Evolutionary conservation across 2,797 vertebrate genomes (phyloP).

Genomic region (Microctenopoma stevenorrisi): DNA sequence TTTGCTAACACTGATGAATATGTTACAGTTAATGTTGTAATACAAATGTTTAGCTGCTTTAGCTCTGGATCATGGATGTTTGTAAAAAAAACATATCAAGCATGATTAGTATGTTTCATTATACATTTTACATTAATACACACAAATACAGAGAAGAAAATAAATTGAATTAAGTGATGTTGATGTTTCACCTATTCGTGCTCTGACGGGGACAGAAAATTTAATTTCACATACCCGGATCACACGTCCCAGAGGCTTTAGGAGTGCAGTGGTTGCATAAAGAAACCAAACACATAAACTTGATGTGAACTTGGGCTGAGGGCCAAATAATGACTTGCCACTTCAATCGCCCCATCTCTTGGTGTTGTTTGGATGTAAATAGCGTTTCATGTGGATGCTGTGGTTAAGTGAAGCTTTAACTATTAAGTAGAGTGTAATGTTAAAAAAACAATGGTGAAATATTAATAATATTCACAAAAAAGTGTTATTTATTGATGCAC

Average conservation of each 20-base stretch:
- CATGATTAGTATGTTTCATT: no score
- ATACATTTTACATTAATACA: not conserved
- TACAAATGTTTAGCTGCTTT: no score
- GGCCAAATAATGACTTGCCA: slow-evolving; percentile 39
- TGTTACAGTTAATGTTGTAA: no score
- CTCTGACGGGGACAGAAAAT: slow-evolving; percentile 13
- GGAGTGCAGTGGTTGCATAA: slow-evolving; percentile 37
- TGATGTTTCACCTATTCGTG: not conserved
- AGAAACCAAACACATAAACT: slow-evolving; percentile 29
- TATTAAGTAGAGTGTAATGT: slow-evolving; percentile 66
- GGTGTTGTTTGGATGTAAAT: slow-evolving; percentile 50
- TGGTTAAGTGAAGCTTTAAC: slow-evolving; percentile 58
- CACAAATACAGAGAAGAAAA: not conserved
- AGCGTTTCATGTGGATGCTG: slow-evolving; percentile 30
- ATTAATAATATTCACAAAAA: slow-evolving; percentile 73
- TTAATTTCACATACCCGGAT: slow-evolving; percentile 8
- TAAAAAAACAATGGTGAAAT: slow-evolving; percentile 66
- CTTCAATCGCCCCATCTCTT: slow-evolving; percentile 30
- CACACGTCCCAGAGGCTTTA: slow-evolving; percentile 30
- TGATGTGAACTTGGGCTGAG: slow-evolving; percentile 32
- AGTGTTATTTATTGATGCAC: slow-evolving; percentile 73
- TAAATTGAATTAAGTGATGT: not conserved
- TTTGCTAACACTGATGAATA: no score
- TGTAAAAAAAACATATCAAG: no score
- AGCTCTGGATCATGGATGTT: no score